Percentiles rank a stretch among this genome's conserved stretches.
phyloP scores from a whole-genome alignment of 2,797 vertebrate genomes.

The Miichthys miiuy region DNA sequence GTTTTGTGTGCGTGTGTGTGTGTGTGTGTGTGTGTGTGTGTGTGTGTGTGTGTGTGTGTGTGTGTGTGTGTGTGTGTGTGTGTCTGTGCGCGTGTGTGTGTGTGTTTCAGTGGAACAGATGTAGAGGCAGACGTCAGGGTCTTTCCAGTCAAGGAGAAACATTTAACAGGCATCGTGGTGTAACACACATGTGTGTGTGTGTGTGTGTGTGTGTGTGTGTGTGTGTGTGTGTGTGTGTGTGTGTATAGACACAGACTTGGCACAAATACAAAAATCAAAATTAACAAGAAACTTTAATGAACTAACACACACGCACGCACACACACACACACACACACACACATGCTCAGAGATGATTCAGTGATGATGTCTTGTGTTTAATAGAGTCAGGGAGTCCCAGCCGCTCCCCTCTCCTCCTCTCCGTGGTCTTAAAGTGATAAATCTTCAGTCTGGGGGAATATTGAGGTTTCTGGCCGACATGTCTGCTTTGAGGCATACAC shows the following conservation, averaged over 20 bases:
- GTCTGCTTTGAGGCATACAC: background rate
- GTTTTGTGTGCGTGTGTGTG: conserved; percentile 12
- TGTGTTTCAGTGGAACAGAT: conserved; percentile 61
- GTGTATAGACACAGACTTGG: conserved; percentile 1
- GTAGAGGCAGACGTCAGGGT: conserved; percentile 65
- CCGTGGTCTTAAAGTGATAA: conserved; percentile 25
- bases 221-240: conserved; percentile 5
- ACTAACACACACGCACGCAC: background rate
- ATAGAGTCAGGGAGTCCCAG: conserved; percentile 39
- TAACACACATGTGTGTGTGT: conserved; percentile 4
- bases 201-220: conserved; percentile 6
- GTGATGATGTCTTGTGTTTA: conserved; percentile 53
- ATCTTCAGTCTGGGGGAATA: conserved; percentile 7
- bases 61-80: conserved; percentile 17
- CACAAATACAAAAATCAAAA: conserved; percentile 7
- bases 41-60: background rate
- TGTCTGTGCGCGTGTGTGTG: background rate
- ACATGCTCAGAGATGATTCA: conserved; percentile 38
- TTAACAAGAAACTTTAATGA: background rate
- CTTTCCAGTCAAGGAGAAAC: conserved; percentile 72
- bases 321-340: background rate
- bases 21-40: background rate
- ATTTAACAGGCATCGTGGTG: conserved; percentile 65
- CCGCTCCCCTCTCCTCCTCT: background rate
- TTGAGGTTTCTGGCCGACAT: conserved; percentile 11